These are phyloP conservation scores for Ellobius talpinus DNA, from an alignment of 2,113 vertebrate species.

Conservation along the genomic window DNA sequence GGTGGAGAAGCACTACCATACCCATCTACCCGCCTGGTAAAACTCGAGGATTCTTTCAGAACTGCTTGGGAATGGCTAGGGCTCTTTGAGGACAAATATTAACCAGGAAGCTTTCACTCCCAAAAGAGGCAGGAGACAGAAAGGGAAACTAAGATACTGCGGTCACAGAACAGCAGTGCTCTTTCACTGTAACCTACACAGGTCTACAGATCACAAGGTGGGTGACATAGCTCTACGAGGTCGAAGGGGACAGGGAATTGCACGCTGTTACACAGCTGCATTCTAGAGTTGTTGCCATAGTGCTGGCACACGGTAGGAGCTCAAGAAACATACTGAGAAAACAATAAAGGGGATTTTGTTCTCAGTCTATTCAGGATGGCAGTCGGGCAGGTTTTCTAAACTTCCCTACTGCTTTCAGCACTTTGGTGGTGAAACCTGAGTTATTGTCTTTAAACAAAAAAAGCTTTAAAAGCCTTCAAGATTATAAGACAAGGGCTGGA, in stretches of 20 bases:
- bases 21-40: background rate
- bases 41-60: background rate
- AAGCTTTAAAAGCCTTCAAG: background rate
- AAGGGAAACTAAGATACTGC: constrained; percentile 9
- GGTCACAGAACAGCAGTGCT: background rate
- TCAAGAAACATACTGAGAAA: constrained; percentile 19
- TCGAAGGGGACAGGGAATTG: background rate
- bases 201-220: background rate
- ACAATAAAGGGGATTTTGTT: background rate
- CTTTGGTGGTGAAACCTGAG: background rate
- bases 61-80: background rate
- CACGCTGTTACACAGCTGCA: background rate
- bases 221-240: background rate
- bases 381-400: constrained; percentile 37
- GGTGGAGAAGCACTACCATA: background rate
- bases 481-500: background rate
- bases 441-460: background rate
- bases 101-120: background rate
- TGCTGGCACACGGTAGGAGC: background rate
- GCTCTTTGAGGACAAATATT: background rate
- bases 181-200: background rate
- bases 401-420: background rate
- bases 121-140: background rate
- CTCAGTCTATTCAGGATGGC: background rate
- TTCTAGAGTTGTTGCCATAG: background rate